phyloP scores from a whole-genome alignment of 2,113 vertebrate species.

The Sigmodon hispidus region DNA sequence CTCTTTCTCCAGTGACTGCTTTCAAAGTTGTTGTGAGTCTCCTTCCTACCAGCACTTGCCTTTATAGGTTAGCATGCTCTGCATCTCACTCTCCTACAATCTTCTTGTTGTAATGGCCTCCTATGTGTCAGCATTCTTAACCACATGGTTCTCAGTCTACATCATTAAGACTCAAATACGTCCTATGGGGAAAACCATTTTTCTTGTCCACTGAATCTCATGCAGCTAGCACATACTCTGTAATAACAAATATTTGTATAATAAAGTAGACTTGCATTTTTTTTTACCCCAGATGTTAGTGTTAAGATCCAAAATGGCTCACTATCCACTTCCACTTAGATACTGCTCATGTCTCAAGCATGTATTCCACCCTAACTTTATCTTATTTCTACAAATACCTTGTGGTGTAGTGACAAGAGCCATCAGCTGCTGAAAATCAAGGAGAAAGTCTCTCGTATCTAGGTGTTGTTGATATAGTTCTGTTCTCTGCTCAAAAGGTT shows the following conservation, averaged over 20 bases:
- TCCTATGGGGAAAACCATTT: neutral
- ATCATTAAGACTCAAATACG: neutral
- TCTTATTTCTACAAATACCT: neutral
- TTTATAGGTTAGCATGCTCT: neutral
- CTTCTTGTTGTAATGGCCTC: neutral
- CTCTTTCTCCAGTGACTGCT: neutral
- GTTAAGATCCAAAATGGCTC: neutral
- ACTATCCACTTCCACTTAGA: neutral
- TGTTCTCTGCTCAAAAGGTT: neutral
- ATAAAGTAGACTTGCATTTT: neutral
- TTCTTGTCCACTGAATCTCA: neutral
- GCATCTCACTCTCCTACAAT: neutral
- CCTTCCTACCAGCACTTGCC: neutral
- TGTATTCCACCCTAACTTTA: neutral
- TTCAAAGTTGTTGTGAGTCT: neutral
- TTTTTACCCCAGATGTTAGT: neutral
- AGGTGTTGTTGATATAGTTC: too few relatives aligned
- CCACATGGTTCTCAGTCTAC: neutral
- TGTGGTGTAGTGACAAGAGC: neutral
- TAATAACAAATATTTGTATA: neutral
- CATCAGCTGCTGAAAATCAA: neutral
- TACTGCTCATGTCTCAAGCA: neutral
- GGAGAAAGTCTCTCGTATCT: neutral
- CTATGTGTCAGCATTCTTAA: neutral
- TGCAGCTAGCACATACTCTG: neutral